Evolutionary conservation across 1,140 invertebrate genomes (phyloP), one percentile per base, ranked within the genome.

Genomic region (Monochamus saltuarius): DNA sequence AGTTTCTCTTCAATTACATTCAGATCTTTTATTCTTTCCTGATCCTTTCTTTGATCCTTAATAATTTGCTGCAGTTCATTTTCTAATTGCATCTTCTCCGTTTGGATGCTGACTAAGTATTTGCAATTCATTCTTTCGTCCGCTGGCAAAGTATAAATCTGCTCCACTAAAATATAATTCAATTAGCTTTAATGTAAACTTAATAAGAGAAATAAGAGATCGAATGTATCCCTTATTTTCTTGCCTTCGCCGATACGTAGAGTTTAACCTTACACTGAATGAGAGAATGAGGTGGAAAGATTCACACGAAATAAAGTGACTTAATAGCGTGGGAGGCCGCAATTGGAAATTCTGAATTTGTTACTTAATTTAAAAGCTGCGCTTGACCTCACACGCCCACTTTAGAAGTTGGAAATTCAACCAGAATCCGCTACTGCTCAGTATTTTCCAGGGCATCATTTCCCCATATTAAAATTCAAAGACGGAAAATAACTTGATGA

Each of bases 21-120:
- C 14, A 69, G 47, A 34, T 69, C 55, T 17, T 64, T 57, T 7
- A 69, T 51, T 3, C 52, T 40, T 49, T 64, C 42, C 40, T 56
- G 35, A 4, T 55, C 34, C 2, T 17, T 34, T 13, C 36, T 50
- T 10, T 67, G 62, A 35, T 66, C 49, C 22, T 61, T 35, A 8
- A 19, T 53, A 14, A 67, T 56, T 16, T 66, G 40, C 47, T 64
- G 54, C 8, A 68, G 39, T 50, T 66, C 56, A 16, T 57, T 59
- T 59, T 71, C 64, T 8, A 72, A 39, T 19, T 60, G 46, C 16
- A 39, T 46, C 36, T 67, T 69, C 57, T 72, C 70, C 54, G 61
- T 63, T 43, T 67, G 62, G 7, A 70, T 60, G 22, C 50, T 62
- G n/a, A 68, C 22, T 19, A 72, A 54, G 35, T 52, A 59, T 29